Percentiles rank a stretch among this genome's conserved stretches.
phyloP scores from a whole-genome alignment of 2,888 invertebrate species.

The Drosophila anceps region DNA sequence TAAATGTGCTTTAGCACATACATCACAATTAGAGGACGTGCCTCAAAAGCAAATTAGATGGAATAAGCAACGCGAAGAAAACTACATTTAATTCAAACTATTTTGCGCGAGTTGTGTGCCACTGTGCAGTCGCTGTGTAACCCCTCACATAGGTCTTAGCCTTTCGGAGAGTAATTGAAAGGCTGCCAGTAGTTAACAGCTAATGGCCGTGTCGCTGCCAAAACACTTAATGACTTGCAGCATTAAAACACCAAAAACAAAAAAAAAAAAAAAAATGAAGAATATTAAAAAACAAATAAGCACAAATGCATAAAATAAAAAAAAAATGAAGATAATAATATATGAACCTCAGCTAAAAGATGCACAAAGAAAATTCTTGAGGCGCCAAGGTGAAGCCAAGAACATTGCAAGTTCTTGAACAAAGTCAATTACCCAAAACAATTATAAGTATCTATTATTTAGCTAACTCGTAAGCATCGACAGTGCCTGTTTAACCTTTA shows the following conservation, averaged over 20 bases:
- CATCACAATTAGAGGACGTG: constrained; percentile 15
- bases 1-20: constrained; percentile 13
- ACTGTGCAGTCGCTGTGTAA: constrained; percentile 48
- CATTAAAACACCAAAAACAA: constrained; percentile 15
- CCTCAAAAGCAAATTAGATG: background rate
- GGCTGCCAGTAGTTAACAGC: constrained; percentile 33
- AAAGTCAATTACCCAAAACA: constrained; percentile 57
- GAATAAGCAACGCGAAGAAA: no score
- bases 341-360: constrained; percentile 21
- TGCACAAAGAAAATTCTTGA: constrained; percentile 48
- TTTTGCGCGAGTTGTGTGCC: background rate
- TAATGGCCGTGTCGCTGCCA: constrained; percentile 49
- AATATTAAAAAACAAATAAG: constrained; percentile 1
- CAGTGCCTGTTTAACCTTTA: constrained; percentile 16
- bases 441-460: constrained; percentile 37
- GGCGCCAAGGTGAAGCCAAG: constrained; percentile 58
- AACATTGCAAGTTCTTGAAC: constrained; percentile 60
- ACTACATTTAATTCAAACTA: background rate
- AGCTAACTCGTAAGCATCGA: constrained; percentile 10
- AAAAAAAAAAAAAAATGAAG: constrained; percentile 3
- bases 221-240: constrained; percentile 56
- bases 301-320: background rate
- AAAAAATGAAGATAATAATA: constrained; percentile 1
- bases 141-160: constrained; percentile 42
- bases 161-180: constrained; percentile 48